phyloP scores from a whole-genome alignment of 2,113 vertebrate genomes.

The Tetraodon nigroviridis region DNA sequence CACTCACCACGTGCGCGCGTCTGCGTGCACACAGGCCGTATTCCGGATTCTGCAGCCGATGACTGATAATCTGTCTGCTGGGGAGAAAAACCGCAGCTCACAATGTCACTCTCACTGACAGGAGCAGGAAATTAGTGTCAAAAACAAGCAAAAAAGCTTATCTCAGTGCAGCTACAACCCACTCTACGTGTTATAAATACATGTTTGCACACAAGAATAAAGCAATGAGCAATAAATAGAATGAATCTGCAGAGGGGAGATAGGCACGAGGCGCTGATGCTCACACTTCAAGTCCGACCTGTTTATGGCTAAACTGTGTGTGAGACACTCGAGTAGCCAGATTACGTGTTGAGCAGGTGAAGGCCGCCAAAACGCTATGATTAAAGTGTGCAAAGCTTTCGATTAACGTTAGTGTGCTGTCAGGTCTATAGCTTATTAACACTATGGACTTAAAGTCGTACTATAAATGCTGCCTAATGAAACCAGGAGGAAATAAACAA shows the following conservation, averaged over 20 bases:
- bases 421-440: not conserved
- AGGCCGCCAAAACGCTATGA: not conserved
- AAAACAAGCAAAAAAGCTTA: constrained; percentile 38
- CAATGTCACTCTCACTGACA: constrained; percentile 28
- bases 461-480: constrained; percentile 8
- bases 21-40: not conserved
- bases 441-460: not conserved
- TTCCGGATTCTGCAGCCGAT: constrained; percentile 12
- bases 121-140: constrained; percentile 36
- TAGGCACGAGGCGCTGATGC: constrained; percentile 21
- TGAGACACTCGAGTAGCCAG: not conserved
- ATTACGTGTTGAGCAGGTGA: not conserved
- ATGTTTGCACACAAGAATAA: constrained; percentile 23
- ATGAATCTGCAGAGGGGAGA: constrained; percentile 44
- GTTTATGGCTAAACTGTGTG: not conserved
- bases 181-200: constrained; percentile 24
- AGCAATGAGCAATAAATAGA: constrained; percentile 62
- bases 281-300: not conserved
- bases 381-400: constrained; percentile 1
- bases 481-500: constrained; percentile 8
- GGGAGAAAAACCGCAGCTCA: not conserved
- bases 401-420: not conserved
- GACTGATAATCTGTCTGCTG: not conserved
- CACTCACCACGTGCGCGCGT: constrained; percentile 1
- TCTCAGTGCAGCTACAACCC: constrained; percentile 60